Percentiles rank a stretch among this genome's conserved stretches.
phyloP scores from a whole-genome alignment of 2,888 invertebrate genomes.

The Sabatieria punctata region DNA sequence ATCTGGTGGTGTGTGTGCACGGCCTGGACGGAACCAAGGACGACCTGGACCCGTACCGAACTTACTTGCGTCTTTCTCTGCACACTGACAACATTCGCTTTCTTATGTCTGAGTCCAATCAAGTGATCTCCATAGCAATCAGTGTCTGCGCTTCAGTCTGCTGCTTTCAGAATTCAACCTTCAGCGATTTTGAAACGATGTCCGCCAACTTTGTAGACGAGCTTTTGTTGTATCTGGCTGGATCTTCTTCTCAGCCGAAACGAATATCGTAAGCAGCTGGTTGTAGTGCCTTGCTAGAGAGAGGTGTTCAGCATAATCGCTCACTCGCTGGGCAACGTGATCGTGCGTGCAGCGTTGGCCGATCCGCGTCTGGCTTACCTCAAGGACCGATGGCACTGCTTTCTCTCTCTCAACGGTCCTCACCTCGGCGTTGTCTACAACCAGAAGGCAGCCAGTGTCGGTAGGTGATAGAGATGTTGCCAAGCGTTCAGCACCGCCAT shows the following conservation, averaged over 20 bases:
- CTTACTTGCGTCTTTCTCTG: conserved; percentile 74
- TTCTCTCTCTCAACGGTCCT: conserved; percentile 84
- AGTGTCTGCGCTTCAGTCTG: background rate
- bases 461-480: too few species aligned
- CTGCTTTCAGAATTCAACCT: conserved; percentile 54
- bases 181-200: conserved; percentile 90
- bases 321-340: conserved; percentile 87
- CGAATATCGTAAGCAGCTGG: conserved; percentile 44
- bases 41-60: conserved; percentile 76
- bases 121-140: conserved; percentile 36
- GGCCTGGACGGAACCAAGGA: conserved; percentile 84
- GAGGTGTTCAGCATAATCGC: conserved; percentile 60
- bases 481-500: background rate
- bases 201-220: conserved; percentile 80
- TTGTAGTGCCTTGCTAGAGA: background rate
- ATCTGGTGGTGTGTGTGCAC: conserved; percentile 87
- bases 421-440: conserved; percentile 91
- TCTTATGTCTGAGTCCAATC: conserved; percentile 89
- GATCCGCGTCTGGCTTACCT: conserved; percentile 69
- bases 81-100: conserved; percentile 81
- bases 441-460: conserved; percentile 85
- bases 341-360: conserved; percentile 76
- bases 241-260: conserved; percentile 56
- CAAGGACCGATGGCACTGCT: conserved; percentile 59
- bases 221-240: conserved; percentile 68